Conservation (phyloP, 2,113 vertebrate genomes). For the Platysteira castanea region DNA sequence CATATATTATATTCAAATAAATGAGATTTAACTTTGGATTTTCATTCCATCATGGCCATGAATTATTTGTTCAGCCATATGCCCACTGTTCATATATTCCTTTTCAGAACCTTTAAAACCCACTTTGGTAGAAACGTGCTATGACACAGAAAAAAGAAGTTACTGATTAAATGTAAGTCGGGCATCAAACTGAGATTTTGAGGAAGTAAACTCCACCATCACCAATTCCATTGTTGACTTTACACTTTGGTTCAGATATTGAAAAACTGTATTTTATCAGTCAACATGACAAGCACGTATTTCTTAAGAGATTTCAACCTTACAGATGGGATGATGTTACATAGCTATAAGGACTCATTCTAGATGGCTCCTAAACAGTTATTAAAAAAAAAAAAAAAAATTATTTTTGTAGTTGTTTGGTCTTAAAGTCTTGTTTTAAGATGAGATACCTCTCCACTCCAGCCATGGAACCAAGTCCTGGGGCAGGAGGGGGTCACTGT, state of each 20-base stretch:
- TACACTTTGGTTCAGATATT: not conserved
- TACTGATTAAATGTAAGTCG: not conserved
- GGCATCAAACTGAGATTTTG: not conserved
- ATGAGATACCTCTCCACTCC: not conserved
- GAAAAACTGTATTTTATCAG: not conserved
- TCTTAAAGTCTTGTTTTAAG: not conserved
- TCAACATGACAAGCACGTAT: not conserved
- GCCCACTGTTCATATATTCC: not conserved
- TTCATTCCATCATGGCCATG: not conserved
- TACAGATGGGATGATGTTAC: not conserved
- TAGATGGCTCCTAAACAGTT: not conserved
- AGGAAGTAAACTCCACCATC: not conserved
- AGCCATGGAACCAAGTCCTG: not conserved
- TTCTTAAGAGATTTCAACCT: not conserved
- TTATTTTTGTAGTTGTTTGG: not conserved
- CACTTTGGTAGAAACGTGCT: not conserved
- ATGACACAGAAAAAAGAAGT: not conserved
- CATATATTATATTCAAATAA: not conserved
- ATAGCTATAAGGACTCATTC: not conserved
- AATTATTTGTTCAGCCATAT: not conserved
- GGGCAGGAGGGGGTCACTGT: not conserved
- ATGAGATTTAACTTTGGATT: not conserved
- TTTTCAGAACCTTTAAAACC: not conserved
- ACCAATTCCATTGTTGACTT: not conserved
- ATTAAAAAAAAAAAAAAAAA: not conserved